Evolutionary conservation across 2,888 invertebrate genomes (phyloP), one percentile per base, ranked within the genome.

Genomic region (Laspeyria flexula): DNA sequence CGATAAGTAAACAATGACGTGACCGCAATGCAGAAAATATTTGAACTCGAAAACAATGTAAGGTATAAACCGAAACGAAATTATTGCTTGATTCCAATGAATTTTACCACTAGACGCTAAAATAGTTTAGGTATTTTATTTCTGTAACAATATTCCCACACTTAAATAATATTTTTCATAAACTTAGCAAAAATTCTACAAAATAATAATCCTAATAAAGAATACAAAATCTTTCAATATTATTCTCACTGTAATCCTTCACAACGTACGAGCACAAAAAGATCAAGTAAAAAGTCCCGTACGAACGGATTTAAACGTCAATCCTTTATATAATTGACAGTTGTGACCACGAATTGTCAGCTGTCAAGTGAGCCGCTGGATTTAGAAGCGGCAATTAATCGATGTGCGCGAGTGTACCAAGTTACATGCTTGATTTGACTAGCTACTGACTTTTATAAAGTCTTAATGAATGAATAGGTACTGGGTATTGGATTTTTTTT

Each of bases 371-470:
- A 33, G 23, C 34, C 40, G 41, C 42, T 47, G 55, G 63, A 66
- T 75, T 69, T 56, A 46, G 60, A 37, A 49, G 34, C 13, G 69
- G 58, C 68, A 71, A 70, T 74, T 73, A 69, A 74, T 64, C 62
- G 52, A 35, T 57, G 53, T 57, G 40, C 58, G 38, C 58, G 60
- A 69, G 54, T 71, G 68, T 64, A 66, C 66, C 31, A 15, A 11
- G 37, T 45, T 42, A 49, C 43, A 41, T 56, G 34, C 50, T 61
- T 52, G 50, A 69, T 69, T 55, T 56, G 52, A 65, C 49, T 57
- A 31, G n/a, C 44, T 50, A 59, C 50, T 47, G 59, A 59, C 62
- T 69, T 62, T 62, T 65, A 59, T 48, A 59, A 53, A 55, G 34
- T 16, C 15, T 49, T 9, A 3, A 42, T 27, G 27, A 29, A 12